Percentiles rank a stretch among this genome's conserved stretches.
These are phyloP conservation scores for Psittacus erithacus DNA, from an alignment of 2,113 vertebrate species.

Conservation along the genomic window DNA sequence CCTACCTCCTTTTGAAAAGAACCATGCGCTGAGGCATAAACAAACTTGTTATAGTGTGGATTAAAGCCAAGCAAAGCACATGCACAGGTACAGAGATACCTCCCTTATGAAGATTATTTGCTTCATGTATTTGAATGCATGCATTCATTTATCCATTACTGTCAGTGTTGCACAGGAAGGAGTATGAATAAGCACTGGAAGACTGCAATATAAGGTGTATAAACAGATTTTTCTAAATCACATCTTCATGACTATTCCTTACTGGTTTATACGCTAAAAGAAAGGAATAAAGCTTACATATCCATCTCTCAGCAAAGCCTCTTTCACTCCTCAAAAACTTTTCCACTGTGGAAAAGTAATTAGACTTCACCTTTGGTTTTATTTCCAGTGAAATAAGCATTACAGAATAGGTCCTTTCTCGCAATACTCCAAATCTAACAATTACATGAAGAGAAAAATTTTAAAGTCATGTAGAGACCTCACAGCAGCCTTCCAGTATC, in stretches of 20 bases:
- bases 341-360: conserved; percentile 12
- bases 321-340: background rate
- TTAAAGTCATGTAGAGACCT: background rate
- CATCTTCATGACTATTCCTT: background rate
- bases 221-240: background rate
- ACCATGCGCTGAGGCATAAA: conserved; percentile 41
- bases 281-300: conserved; percentile 7
- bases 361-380: background rate
- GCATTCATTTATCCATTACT: conserved; percentile 1
- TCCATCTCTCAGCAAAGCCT: background rate
- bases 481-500: background rate
- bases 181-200: background rate
- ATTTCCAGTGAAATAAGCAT: background rate
- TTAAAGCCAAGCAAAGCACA: background rate
- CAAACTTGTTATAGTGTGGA: conserved; percentile 38
- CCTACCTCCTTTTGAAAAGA: conserved; percentile 35
- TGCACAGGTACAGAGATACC: conserved; percentile 1
- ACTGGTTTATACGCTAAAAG: background rate
- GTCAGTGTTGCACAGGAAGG: background rate
- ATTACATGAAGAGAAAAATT: background rate
- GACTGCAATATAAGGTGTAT: background rate
- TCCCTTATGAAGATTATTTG: conserved; percentile 16
- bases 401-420: background rate
- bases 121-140: background rate
- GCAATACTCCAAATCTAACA: background rate